Evolutionary conservation across 2,113 vertebrate genomes (phyloP).

Genomic region (Plecturocebus donacophilus): DNA sequence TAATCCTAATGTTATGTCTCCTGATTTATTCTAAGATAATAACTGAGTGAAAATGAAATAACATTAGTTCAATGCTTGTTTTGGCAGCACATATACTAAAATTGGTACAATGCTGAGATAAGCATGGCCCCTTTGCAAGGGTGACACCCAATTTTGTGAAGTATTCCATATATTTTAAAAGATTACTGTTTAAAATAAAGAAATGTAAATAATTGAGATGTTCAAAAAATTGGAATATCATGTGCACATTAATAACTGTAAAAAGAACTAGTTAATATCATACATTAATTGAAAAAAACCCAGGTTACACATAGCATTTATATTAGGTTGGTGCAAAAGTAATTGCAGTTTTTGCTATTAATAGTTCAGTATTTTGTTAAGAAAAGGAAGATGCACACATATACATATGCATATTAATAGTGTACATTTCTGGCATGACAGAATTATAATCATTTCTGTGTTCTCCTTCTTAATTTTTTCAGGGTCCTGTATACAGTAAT

Average conservation of each 20-base stretch:
- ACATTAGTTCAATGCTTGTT: no score
- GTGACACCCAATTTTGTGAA: no score
- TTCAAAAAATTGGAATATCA: not conserved
- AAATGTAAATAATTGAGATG: not conserved
- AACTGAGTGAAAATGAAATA: not conserved
- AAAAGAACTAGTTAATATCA: not conserved
- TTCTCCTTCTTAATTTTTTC: not conserved
- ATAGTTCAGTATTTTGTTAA: not conserved
- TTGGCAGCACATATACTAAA: no score
- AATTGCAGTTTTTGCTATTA: no score
- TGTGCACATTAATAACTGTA: not conserved
- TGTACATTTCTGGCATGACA: not conserved
- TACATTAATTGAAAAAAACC: not conserved
- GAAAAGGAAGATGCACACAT: not conserved
- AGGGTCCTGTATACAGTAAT: not conserved
- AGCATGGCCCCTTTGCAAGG: no score
- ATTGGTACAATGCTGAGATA: no score
- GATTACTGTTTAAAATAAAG: conserved; percentile 13
- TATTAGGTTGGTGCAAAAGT: no score
- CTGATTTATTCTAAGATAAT: not conserved
- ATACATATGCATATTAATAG: not conserved
- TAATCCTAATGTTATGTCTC: not conserved
- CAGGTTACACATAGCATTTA: not conserved
- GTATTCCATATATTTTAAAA: not conserved
- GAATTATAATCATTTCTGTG: not conserved